Percentiles rank a stretch among this genome's conserved stretches.
These are phyloP conservation scores for Limnothrissa miodon DNA, from an alignment of 2,113 vertebrate genomes.

Conservation along the genomic window DNA sequence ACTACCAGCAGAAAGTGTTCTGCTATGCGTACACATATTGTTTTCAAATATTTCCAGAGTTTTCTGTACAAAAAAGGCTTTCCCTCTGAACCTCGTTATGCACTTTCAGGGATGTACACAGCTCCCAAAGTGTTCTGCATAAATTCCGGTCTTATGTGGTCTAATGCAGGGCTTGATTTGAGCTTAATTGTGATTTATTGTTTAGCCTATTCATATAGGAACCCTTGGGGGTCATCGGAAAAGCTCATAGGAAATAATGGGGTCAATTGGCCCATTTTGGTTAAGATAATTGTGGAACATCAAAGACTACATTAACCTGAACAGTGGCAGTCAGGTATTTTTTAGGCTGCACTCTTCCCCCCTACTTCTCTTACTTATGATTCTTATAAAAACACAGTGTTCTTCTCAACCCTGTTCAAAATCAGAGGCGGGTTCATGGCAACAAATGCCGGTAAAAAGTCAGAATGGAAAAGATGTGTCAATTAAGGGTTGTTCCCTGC, in stretches of 20 bases:
- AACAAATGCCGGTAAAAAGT: not conserved
- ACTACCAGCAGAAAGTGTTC: not conserved
- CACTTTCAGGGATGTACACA: constrained; percentile 25
- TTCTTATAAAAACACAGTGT: not conserved
- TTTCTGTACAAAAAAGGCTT: not conserved
- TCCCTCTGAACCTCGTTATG: constrained; percentile 26
- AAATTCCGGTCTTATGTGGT: constrained; percentile 20
- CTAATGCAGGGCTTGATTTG: constrained; percentile 45
- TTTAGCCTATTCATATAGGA: constrained; percentile 25
- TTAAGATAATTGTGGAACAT: constrained; percentile 42
- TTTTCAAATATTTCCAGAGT: constrained; percentile 31
- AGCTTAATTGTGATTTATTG: constrained; percentile 54
- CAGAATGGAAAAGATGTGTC: not conserved
- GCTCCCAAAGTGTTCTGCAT: constrained; percentile 30
- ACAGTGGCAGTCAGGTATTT: constrained; percentile 28
- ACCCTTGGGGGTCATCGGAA: constrained; percentile 43
- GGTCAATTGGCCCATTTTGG: constrained; percentile 54
- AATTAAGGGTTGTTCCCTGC: not conserved
- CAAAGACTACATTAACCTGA: constrained; percentile 47
- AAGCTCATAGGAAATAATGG: constrained; percentile 51
- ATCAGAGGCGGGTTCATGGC: not conserved
- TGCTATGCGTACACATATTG: not conserved
- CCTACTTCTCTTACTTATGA: not conserved
- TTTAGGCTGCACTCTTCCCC: not conserved
- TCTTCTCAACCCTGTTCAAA: not conserved